Percentiles rank a stretch among this genome's conserved stretches.
phyloP scores from a whole-genome alignment of 1,140 invertebrate species.

The Drosophila equinoxialis region DNA sequence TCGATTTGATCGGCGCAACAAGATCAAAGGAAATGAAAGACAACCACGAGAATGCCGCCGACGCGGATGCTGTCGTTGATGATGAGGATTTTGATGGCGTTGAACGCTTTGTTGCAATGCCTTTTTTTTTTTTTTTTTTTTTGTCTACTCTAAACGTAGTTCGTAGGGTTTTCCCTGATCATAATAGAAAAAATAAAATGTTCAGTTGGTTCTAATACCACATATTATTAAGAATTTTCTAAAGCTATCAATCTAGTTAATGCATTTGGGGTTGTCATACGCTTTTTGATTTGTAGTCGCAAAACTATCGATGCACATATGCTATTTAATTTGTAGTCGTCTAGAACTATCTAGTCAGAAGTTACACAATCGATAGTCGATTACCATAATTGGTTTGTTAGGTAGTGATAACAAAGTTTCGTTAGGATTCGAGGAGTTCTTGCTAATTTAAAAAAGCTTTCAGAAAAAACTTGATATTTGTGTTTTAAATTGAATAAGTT shows the following conservation, averaged over 20 bases:
- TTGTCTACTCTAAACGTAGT: constrained; percentile 1
- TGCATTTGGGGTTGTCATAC: not conserved
- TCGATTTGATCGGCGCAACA: constrained; percentile 83
- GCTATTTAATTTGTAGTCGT: no score
- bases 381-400: no score
- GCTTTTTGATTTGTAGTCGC: not conserved
- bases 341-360: no score
- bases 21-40: constrained; percentile 82
- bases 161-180: not conserved
- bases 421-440: no score
- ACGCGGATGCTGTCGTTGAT: constrained; percentile 45
- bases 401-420: no score
- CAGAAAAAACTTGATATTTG: no score
- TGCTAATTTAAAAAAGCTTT: no score
- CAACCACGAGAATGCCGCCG: constrained; percentile 51
- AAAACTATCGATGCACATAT: no score
- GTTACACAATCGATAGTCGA: no score
- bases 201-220: not conserved
- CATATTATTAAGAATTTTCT: not conserved
- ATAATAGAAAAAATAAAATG: not conserved
- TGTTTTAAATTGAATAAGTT: no score
- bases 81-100: constrained; percentile 30
- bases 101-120: constrained; percentile 24
- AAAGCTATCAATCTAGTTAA: not conserved
- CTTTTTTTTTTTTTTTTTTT: not conserved